Conservation (phyloP, 2,113 vertebrate genomes). For the Cebidichthys violaceus region DNA sequence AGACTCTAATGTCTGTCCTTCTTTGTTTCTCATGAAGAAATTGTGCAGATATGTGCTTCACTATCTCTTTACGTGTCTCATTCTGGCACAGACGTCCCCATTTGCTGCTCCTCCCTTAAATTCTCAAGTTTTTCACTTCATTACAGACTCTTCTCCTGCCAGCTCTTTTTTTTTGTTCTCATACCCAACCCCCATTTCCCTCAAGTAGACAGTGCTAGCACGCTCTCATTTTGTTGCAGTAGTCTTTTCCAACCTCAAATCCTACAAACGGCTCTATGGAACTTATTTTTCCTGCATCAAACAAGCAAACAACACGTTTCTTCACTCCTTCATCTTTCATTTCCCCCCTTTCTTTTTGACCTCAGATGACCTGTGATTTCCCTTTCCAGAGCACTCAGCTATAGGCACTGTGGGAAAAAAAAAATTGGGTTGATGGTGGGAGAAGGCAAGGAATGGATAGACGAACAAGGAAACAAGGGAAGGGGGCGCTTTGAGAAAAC, state of each 20-base stretch:
- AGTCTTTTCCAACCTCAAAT: constrained; percentile 25
- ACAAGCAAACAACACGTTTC: constrained; percentile 9
- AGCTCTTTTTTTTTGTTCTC: not conserved
- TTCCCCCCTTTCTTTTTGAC: constrained; percentile 34
- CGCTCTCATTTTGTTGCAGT: not conserved
- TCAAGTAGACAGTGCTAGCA: not conserved
- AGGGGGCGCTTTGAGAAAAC: constrained; percentile 69
- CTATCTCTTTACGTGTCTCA: constrained; percentile 25
- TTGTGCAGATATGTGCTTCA: not conserved
- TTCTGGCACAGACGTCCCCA: not conserved
- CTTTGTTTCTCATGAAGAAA: constrained; percentile 30
- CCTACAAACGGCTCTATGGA: constrained; percentile 33
- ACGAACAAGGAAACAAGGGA: constrained; percentile 37
- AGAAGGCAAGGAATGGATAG: constrained; percentile 32
- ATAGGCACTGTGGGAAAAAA: constrained; percentile 74
- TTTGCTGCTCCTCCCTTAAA: not conserved
- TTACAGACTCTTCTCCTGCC: constrained; percentile 26
- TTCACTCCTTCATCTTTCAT: constrained; percentile 31
- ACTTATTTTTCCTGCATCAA: constrained; percentile 53
- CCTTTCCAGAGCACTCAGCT: constrained; percentile 53
- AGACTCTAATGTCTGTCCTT: not conserved
- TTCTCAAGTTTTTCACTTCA: constrained; percentile 12
- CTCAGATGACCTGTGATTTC: constrained; percentile 61
- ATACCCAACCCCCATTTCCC: constrained; percentile 3
- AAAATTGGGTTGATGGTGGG: constrained; percentile 35